Base-by-base conservation (phyloP, 2,113 vertebrate genomes). In the Lutjanus erythropterus region DNA sequence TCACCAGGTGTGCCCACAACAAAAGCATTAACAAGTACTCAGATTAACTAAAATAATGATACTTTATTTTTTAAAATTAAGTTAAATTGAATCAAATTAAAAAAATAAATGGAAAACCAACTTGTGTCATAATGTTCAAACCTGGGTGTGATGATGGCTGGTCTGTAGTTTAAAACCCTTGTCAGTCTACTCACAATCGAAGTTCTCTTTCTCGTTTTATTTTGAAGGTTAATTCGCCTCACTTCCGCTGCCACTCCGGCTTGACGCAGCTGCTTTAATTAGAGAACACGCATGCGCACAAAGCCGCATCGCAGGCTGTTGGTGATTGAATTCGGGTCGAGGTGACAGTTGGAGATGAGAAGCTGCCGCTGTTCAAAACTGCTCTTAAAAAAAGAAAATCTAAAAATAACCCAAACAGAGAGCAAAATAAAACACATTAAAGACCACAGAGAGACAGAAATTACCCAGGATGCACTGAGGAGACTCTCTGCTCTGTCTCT, bases 261-360 rank as follows among this genome's bases (percentile, higher is more conserved):
- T 87, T 74, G 60, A 79, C 50, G 25, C 75, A 76, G 80, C 66
- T 37, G 80, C 70, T 84, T 80, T 78, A 55, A 79, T 64, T 11
- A 37, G 2, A 18, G 3, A 52, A 6, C 9, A 16, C 88, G 86
- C 91, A 90, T 91, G 91, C 91, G 90, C 83, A 81, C 10, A 53
- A 1, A 1, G 37, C 59, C 2, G 33, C 61, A 31, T 65, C 31
- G 42, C 78, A 72, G 65, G 5, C 29, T n/a, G 47, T 61, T 47
- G 62, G 23, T 59, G 61, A 73, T 81, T 88, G 70, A 65, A 82
- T 71, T 71, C 4, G 39, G 81, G 68, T 84, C 52, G 50, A 37
- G 82, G 47, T 72, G 83, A 76, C 66, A 70, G 83, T 19, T 61
- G 35, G 73, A 67, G 53, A 73, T 73, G 78, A 87, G 75, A 67